Evolutionary conservation across 2,888 invertebrate species (phyloP).

Genomic region (Ptilodon capucinus): DNA sequence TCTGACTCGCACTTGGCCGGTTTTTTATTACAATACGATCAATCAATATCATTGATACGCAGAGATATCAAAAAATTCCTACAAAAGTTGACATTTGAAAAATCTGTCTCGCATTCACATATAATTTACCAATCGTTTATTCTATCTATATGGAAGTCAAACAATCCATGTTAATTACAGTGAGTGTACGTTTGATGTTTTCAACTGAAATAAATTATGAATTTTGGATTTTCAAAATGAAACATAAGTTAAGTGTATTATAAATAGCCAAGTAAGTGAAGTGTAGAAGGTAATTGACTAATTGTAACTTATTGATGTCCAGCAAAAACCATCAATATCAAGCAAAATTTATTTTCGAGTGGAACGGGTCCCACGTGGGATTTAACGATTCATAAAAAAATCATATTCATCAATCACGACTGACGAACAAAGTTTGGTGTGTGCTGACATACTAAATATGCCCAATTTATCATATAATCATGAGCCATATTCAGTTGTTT

Average conservation of each 20-base stretch:
- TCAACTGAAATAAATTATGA: neutral
- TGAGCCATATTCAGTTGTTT: slow-evolving; percentile 27
- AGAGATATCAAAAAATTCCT: too few species aligned
- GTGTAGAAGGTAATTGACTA: slow-evolving; percentile 5
- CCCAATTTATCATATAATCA: slow-evolving; percentile 38
- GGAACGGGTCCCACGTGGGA: slow-evolving; percentile 27
- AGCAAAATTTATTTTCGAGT: slow-evolving; percentile 29
- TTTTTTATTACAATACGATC: too few species aligned
- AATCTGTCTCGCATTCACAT: too few species aligned
- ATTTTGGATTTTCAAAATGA: neutral
- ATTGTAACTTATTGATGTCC: slow-evolving; percentile 19
- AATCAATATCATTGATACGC: too few species aligned
- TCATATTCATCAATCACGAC: slow-evolving; percentile 40
- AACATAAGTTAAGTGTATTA: neutral
- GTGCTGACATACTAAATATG: slow-evolving; percentile 31
- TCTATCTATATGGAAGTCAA: too few species aligned
- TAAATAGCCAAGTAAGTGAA: neutral
- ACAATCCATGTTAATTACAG: too few species aligned
- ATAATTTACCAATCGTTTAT: too few species aligned
- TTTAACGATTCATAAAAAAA: slow-evolving; percentile 41
- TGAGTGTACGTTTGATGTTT: neutral
- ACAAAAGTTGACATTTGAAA: too few species aligned
- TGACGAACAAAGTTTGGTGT: slow-evolving; percentile 36
- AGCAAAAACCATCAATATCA: slow-evolving; percentile 31
- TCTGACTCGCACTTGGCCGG: too few species aligned